Percentiles rank a stretch among this genome's conserved stretches.
Conservation (phyloP, 2,113 vertebrate species). For the Petrocephalus zakoni region DNA sequence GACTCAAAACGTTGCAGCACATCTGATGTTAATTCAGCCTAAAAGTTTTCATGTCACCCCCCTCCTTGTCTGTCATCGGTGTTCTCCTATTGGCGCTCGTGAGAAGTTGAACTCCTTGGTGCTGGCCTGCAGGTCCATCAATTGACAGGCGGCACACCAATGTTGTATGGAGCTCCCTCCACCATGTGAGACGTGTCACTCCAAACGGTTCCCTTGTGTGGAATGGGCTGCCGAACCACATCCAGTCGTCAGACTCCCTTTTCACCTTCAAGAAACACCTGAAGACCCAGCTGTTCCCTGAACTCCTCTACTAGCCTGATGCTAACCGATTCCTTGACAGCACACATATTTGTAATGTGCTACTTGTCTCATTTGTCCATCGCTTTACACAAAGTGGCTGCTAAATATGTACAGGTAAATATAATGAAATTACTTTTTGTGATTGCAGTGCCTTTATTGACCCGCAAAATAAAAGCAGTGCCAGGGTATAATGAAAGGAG, state of each 20-base stretch:
- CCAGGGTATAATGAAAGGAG: neutral
- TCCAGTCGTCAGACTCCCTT: neutral
- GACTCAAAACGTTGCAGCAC: neutral
- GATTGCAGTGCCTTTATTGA: neutral
- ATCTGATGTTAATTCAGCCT: neutral
- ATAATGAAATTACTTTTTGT: neutral
- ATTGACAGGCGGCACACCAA: neutral
- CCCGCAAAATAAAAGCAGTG: neutral
- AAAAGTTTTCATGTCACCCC: neutral
- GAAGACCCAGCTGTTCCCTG: neutral
- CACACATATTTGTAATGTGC: neutral
- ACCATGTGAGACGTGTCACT: too few species aligned
- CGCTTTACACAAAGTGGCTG: neutral
- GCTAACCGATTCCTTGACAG: neutral
- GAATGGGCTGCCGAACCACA: neutral
- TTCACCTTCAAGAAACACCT: neutral
- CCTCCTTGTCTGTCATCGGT: neutral
- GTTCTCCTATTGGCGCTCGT: neutral
- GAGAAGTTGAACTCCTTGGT: neutral
- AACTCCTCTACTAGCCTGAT: neutral
- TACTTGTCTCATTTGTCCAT: neutral
- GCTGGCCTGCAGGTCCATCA: neutral
- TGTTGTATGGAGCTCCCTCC: too few species aligned
- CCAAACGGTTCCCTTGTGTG: too few species aligned
- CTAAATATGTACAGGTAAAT: neutral